These are phyloP conservation scores for Xestia c-nigrum DNA, from an alignment of 2,888 invertebrate genomes.

Conservation along the genomic window DNA sequence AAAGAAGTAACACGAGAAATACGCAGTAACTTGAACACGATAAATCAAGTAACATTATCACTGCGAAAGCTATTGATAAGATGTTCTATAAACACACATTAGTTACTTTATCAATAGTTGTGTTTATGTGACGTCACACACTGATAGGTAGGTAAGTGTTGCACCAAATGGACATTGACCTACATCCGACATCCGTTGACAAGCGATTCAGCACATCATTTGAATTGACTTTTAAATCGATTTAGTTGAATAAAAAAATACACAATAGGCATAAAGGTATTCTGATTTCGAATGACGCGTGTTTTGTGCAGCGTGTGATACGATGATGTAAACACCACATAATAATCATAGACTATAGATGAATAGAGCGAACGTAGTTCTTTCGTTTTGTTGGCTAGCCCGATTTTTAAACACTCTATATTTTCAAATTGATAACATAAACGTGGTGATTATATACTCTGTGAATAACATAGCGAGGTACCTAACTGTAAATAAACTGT, in stretches of 20 bases:
- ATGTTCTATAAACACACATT: slow-evolving; percentile 54
- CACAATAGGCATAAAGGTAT: slow-evolving; percentile 62
- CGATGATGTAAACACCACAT: slow-evolving; percentile 54
- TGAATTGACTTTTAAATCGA: slow-evolving; percentile 83
- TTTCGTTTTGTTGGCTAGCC: background rate
- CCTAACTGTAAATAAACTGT: background rate
- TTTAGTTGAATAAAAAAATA: slow-evolving; percentile 79
- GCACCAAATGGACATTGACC: slow-evolving; percentile 83
- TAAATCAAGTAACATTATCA: slow-evolving; percentile 38
- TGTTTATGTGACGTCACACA: slow-evolving; percentile 49
- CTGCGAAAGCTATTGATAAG: slow-evolving; percentile 51
- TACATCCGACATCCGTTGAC: slow-evolving; percentile 79
- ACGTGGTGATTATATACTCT: too few relatives aligned
- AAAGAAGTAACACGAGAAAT: background rate
- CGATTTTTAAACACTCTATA: background rate
- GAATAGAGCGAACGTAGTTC: slow-evolving; percentile 6
- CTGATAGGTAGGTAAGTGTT: slow-evolving; percentile 61
- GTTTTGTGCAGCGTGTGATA: slow-evolving; percentile 54
- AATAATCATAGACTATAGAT: slow-evolving; percentile 29
- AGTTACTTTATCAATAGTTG: slow-evolving; percentile 51
- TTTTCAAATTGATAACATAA: background rate
- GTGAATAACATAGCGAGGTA: background rate
- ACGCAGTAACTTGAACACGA: slow-evolving; percentile 33
- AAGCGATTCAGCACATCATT: slow-evolving; percentile 81
- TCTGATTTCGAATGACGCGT: slow-evolving; percentile 63